phyloP scores from a whole-genome alignment of 2,797 vertebrate species.

The Malacoctenus gilli region DNA sequence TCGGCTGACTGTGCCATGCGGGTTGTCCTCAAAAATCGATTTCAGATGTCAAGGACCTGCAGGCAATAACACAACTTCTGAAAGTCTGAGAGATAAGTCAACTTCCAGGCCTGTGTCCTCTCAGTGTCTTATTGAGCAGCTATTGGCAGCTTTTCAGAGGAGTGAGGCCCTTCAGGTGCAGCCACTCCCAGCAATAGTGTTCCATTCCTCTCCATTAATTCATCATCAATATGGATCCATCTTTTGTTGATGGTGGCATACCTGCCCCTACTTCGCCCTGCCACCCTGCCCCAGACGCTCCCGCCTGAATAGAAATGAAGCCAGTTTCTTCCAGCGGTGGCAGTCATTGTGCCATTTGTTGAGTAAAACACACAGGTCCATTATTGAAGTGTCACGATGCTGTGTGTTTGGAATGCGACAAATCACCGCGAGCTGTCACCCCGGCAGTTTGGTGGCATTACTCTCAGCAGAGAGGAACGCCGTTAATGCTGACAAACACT shows the following conservation, averaged over 20 bases:
- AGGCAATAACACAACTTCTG: slow-evolving; percentile 42
- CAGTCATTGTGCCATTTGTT: slow-evolving; percentile 78
- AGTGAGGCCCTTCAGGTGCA: slow-evolving; percentile 61
- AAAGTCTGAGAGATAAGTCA: slow-evolving; percentile 50
- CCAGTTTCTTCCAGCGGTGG: slow-evolving; percentile 62
- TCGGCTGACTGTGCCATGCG: background rate
- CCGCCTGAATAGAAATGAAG: slow-evolving; percentile 80
- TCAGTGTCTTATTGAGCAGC: slow-evolving; percentile 67
- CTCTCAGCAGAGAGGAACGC: slow-evolving; percentile 72
- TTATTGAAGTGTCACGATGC: slow-evolving; percentile 77
- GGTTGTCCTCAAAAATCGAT: slow-evolving; percentile 9
- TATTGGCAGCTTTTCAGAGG: slow-evolving; percentile 66
- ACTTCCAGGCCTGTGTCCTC: slow-evolving; percentile 54
- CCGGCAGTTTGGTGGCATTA: slow-evolving; percentile 73
- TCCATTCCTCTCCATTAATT: slow-evolving; percentile 74
- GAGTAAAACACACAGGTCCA: slow-evolving; percentile 75
- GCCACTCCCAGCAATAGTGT: slow-evolving; percentile 44
- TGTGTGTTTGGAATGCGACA: slow-evolving; percentile 72
- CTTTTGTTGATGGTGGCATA: slow-evolving; percentile 84
- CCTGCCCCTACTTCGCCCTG: slow-evolving; percentile 84
- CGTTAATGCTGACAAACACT: slow-evolving; percentile 79
- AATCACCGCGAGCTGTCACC: slow-evolving; percentile 77
- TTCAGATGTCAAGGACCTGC: slow-evolving; percentile 13
- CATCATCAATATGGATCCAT: slow-evolving; percentile 76
- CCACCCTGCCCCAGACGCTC: slow-evolving; percentile 82